Base-by-base conservation (phyloP, 2,888 invertebrate genomes). In the Sesia apiformis region DNA sequence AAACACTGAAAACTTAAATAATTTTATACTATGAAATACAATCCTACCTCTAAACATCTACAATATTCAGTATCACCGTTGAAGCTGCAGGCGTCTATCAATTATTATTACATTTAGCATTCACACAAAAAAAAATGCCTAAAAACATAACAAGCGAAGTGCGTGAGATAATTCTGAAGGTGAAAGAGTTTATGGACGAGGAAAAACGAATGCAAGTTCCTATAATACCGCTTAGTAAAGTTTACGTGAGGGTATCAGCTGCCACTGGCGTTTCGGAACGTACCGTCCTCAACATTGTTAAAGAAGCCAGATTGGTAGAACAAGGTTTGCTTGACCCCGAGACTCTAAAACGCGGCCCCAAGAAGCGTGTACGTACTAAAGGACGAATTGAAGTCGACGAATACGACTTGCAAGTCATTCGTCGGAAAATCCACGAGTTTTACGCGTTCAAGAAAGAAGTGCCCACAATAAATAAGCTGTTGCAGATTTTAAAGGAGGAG, bases 171-270 rank as follows among this genome's bases (percentile, higher is more conserved):
- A 87, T 88, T 67, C 65, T 88, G 56, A 87, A 85, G 68, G 88
- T 88, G 3, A 88, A 88, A 63, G 88, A 87, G 61, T 88, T 88
- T 66, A 88, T 88, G 88, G 88, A 88, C 55, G 87, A 87, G 55
- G 88, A 88, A 55, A 88, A 88, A 68, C 78, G 87, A 49, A 88
- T 88, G 88, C 87, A 88, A 72, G 85, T 86, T 57, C 88, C 88
- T 39, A 88, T 88, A 66, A 88, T 88, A 68, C 88, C 88, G 2
- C 70, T 88, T 7, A 85, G 85, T 63, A 88, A 88, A 74, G 88
- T 88, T 38, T 87, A 88, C 59, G 80, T 87, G 38, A 66, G 88
- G 57, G 88, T 88, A 7, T 84, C 88, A 3, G 87, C 88, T 4
- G 88, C 88, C 59, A 87, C 87, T 65, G 87, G 88, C 62, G 87